Evolutionary conservation across 2,888 invertebrate species (phyloP), one percentile per base, ranked within the genome.

Genomic region (Hyles lineata): DNA sequence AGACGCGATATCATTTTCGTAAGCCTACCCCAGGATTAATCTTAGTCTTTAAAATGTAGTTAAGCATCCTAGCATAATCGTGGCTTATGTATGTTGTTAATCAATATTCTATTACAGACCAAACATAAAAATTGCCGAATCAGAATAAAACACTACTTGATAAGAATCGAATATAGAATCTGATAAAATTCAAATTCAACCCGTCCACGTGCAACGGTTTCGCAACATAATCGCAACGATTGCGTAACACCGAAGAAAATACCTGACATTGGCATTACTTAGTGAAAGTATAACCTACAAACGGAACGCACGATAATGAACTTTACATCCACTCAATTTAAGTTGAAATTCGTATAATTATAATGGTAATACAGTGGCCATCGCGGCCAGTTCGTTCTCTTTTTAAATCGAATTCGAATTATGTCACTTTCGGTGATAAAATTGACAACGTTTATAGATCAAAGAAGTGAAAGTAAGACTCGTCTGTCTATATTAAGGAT

Each of bases 211-310:
- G 81, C 76, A 83, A 82, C 81, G 82, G 78, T 87, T 87, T 84
- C 82, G 83, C 83, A 88, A 88, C 82, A 79, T 82, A 84, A 82
- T 81, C 78, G 74, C 76, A 83, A 89, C 76, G 83, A 83, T 91
- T 90, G 86, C 87, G 84, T 89, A 89, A 90, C 83, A 79, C 76
- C 81, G 83, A 87, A 91, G 90, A 92, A 92, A 92, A 92, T 90
- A 88, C 79, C 89, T 93, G 93, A 93, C 93, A 93, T 93, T 93
- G 93, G 89, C 89, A 92, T 88, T 91, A 90, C 89, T 85, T 84
- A 89, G 92, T 90, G 93, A 93, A 92, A 92, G 92, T 92, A 87
- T 79, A 82, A 80, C 83, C 76, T 77, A 80, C 76, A 77, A 77
- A 61, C 58, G 11, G 15, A 43, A 5, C 55, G 76, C 71, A 23